Evolutionary conservation across 2,797 vertebrate genomes (phyloP).

Genomic region (Arctocebus calabarensis): DNA sequence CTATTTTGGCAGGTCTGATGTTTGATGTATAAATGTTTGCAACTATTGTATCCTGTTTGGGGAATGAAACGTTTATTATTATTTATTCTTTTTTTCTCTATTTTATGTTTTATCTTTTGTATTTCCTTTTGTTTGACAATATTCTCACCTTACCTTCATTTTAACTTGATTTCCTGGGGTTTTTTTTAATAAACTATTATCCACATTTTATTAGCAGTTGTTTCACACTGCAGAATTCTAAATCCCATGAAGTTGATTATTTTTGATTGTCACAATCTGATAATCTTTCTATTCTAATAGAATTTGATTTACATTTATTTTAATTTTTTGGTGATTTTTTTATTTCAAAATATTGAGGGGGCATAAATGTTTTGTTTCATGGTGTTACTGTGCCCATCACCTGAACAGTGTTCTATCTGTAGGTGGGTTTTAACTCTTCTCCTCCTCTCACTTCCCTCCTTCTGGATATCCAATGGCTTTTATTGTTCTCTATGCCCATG

Average conservation of each 20-base stretch:
- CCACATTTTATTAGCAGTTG: background rate
- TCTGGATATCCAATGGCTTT: too few relatives aligned
- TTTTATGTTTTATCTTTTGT: slow-evolving; percentile 27
- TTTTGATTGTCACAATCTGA: slow-evolving; percentile 2
- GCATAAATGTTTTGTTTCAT: too few relatives aligned
- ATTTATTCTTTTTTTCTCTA: background rate
- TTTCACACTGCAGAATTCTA: slow-evolving; percentile 31
- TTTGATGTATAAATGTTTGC: background rate
- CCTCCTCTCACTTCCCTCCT: too few relatives aligned
- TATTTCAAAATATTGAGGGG: too few relatives aligned
- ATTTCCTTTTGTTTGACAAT: background rate
- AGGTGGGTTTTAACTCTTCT: too few relatives aligned
- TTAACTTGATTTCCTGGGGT: slow-evolving; percentile 4
- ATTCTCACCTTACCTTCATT: slow-evolving; percentile 24
- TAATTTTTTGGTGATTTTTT: too few relatives aligned
- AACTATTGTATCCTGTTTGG: background rate
- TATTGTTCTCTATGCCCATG: too few relatives aligned
- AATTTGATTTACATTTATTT: slow-evolving; percentile 12
- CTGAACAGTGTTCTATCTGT: too few relatives aligned
- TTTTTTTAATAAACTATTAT: slow-evolving; percentile 49
- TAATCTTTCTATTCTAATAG: background rate
- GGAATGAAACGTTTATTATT: slow-evolving; percentile 19
- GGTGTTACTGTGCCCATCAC: too few relatives aligned
- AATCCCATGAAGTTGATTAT: background rate
- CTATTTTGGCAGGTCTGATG: background rate